Evolutionary conservation across 2,113 vertebrate genomes (phyloP).

Genomic region (Onychorhynchus coronatus): DNA sequence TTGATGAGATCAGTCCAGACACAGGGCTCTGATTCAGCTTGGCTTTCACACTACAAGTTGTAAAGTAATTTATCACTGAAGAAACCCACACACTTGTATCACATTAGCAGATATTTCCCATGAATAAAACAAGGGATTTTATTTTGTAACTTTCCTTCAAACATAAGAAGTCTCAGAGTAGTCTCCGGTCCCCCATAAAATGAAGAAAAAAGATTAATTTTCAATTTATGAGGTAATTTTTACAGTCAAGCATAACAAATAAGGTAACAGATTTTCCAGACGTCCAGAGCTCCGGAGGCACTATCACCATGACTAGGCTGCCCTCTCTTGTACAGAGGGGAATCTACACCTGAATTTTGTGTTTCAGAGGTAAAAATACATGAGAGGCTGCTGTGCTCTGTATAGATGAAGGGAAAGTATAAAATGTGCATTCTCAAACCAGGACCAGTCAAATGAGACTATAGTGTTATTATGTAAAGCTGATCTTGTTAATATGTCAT

Average conservation of each 20-base stretch:
- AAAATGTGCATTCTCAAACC: background rate
- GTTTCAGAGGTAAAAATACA: background rate
- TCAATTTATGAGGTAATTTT: conserved; percentile 41
- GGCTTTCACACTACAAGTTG: conserved; percentile 36
- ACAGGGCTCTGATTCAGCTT: conserved; percentile 13
- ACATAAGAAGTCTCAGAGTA: background rate
- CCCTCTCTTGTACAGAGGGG: conserved; percentile 34
- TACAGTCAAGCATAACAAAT: conserved; percentile 42
- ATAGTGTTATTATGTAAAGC: background rate
- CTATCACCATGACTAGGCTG: conserved; percentile 20
- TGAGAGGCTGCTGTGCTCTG: background rate
- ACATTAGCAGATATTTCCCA: conserved; percentile 42
- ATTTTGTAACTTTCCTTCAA: conserved; percentile 28
- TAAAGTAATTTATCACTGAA: conserved; percentile 54
- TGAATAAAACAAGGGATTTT: conserved; percentile 56
- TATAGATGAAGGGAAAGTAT: background rate
- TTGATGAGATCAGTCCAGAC: conserved; percentile 45
- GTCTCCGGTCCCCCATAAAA: conserved; percentile 20
- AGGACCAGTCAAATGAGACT: background rate
- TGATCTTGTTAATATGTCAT: background rate
- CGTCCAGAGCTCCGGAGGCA: background rate
- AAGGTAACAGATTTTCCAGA: conserved; percentile 53
- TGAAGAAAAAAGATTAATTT: conserved; percentile 58
- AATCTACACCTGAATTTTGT: background rate
- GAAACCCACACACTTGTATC: conserved; percentile 40